phyloP scores from a whole-genome alignment of 2,113 vertebrate species.

The Hydropotes inermis region DNA sequence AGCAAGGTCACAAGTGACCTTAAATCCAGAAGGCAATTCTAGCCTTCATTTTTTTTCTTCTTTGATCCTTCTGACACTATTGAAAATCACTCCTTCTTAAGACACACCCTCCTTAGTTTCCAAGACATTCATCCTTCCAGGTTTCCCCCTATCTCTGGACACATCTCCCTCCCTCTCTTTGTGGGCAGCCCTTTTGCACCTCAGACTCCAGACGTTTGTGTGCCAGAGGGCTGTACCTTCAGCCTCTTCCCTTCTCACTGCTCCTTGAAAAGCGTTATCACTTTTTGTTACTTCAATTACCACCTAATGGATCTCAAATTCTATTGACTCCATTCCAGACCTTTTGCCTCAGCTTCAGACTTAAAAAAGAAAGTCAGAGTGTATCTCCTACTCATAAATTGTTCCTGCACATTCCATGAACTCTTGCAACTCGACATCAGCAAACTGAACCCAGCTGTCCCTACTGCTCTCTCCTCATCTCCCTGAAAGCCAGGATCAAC shows the following conservation, averaged over 20 bases:
- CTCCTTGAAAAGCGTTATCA: neutral
- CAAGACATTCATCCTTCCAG: neutral
- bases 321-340: neutral
- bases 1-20: neutral
- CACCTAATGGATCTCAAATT: neutral
- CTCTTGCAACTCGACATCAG: neutral
- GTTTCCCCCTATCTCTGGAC: neutral
- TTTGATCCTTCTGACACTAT: neutral
- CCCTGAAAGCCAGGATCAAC: neutral
- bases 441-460: neutral
- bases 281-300: neutral
- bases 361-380: neutral
- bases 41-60: neutral
- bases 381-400: neutral
- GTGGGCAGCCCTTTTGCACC: neutral
- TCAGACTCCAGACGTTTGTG: neutral
- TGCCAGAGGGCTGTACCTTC: neutral
- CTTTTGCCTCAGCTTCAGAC: neutral
- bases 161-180: neutral
- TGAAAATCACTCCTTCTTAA: neutral
- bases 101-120: neutral
- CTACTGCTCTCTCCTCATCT: neutral
- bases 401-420: accelerated
- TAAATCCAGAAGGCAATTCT: neutral
- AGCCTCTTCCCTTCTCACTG: neutral